Evolutionary conservation across 2,797 vertebrate species (phyloP), one percentile per base, ranked within the genome.

Genomic region (Adelosebastes latens): DNA sequence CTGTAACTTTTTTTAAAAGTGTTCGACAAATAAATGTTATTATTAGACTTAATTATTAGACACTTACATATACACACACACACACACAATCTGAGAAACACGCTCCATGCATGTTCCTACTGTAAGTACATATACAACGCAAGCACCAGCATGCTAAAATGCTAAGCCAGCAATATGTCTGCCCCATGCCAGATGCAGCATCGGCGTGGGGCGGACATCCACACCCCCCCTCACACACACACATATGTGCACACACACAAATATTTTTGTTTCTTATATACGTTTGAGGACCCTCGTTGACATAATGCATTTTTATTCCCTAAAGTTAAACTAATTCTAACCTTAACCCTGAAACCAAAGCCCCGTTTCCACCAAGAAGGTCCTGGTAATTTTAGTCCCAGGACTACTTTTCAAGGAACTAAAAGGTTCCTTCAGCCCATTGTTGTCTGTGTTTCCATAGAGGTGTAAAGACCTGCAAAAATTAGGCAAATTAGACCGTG

Each of bases 151-250:
- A 89, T 71, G 80, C 42, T 75, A 77, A 87, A 89, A 77, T 64
- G 88, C 89, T 65, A 85, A 71, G 75, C 14, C 84, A 90, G 90
- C 88, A 87, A 36, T 81, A 79, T 36, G 62, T 81, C 65, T 67
- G 13, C 42, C 61, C 61, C 32, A 27, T 2, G 16, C 72, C 90
- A 91, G 87, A 93, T 89, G 90, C 74, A 83, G 80, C 74, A 64
- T 55, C 49, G 6, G 24, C 6, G 16, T 16, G 69, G 60, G 71
- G 56, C 9, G 64, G 16, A 78, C 8, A 59, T 53, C 27, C 18
- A 52, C 29, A 36, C 67, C 31, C 5, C 22, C 25, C 31, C 16
- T 11, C 22, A 24, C 24, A 69, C 24, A 14, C 72, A 42, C 65
- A 32, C 72, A 42, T 12, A 31, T 20, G 7, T 8, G 12, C 65